phyloP scores from a whole-genome alignment of 2,113 vertebrate species.

The Sinocyclocheilus anshuiensis region DNA sequence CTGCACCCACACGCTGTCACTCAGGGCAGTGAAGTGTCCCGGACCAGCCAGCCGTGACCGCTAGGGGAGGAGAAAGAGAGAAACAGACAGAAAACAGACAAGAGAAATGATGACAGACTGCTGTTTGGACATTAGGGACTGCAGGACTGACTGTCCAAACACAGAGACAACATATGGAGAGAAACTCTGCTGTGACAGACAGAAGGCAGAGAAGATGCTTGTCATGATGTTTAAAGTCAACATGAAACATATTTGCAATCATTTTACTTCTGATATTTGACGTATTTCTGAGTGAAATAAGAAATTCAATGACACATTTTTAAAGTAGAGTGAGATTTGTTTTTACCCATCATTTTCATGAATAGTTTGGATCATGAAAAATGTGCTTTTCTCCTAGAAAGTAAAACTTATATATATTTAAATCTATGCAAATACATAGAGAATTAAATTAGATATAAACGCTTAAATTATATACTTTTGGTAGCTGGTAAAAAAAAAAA shows the following conservation, averaged over 20 bases:
- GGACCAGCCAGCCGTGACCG: slow-evolving; percentile 65
- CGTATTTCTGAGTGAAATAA: neutral
- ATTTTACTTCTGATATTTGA: neutral
- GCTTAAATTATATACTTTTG: no score
- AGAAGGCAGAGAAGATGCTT: no score
- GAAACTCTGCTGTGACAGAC: neutral
- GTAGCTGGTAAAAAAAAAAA: no score
- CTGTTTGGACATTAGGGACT: slow-evolving; percentile 19
- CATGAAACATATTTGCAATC: neutral
- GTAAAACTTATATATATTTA: no score
- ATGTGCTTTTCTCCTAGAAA: no score
- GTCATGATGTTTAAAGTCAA: neutral
- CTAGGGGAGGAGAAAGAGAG: neutral
- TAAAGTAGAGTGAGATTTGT: neutral
- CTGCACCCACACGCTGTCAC: slow-evolving; percentile 60
- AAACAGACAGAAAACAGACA: neutral
- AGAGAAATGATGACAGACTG: slow-evolving; percentile 7
- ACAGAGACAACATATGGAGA: neutral
- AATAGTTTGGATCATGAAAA: no score
- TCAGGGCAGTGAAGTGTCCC: slow-evolving; percentile 61
- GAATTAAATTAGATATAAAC: no score
- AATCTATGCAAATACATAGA: no score
- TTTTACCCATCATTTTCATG: no score
- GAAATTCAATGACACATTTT: neutral
- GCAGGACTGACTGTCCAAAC: neutral